Evolutionary conservation across 2,797 vertebrate species (phyloP), one percentile per base, ranked within the genome.

Genomic region (Catostomus latipinnis): DNA sequence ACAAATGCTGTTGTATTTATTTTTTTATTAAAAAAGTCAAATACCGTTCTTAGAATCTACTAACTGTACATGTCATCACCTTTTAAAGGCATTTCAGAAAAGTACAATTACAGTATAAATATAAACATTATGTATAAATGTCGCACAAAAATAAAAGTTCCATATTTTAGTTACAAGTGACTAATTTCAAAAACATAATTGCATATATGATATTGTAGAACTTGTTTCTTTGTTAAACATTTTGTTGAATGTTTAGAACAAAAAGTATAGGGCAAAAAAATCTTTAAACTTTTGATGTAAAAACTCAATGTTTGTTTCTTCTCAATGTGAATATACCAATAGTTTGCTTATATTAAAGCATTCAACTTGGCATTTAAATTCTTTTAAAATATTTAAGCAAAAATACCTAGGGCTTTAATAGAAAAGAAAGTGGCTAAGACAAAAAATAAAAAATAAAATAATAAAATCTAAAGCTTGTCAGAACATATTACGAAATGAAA

Each of bases 11-110:
- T 54, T 50, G 34, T 34, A 18, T 69, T 79, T 84, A 74, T 71
- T 81, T 14, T 68, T n/a, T 5, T 5, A 72, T 60, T 1, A 81
- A 81, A 82, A 52, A 78, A n/a, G 43, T 54, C 45, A 62, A 68
- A 49, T 45, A 62, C 18, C 6, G 8, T 18, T 45, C 60, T 72
- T 8, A 56, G 8, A 63, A 76, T 48, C 16, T 62, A 52, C 57
- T 56, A 72, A 66, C 34, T 34, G 34, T 34, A 34, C 71, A 78
- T n/a, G n/a, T 48, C 57, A 46, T 66, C 8, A 48, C 54, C 62
- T 77, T 66, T 72, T 46, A 76, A 81, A 66, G 67, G 52, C 2
- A 49, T 58, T 68, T n/a, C 10, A 69, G 48, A 13, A 34, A 60
- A 6, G 16, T 57, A 49, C 4, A 57, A 66, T 16, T 48, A 46